Percentiles rank a stretch among this genome's conserved stretches.
Evolutionary conservation across 2,113 vertebrate genomes (phyloP).

Genomic region (Oriolus oriolus): DNA sequence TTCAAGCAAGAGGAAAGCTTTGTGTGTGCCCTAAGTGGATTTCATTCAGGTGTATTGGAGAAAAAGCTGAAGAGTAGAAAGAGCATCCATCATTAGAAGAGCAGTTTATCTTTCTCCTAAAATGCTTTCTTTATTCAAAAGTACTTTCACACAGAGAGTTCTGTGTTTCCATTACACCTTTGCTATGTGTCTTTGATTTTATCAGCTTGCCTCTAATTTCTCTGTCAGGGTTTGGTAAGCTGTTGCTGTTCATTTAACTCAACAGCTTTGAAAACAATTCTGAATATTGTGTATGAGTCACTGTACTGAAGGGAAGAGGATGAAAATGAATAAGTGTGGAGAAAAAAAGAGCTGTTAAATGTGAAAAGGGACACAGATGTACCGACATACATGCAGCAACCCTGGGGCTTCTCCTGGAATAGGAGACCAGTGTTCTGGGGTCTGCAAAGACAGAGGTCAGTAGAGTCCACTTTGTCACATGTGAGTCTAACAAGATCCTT

Average conservation of each 20-base stretch:
- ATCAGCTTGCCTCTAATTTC: constrained; percentile 10
- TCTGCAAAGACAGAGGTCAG: background rate
- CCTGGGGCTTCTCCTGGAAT: background rate
- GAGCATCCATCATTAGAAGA: background rate
- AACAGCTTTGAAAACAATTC: constrained; percentile 4
- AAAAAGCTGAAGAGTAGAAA: background rate
- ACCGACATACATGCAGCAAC: background rate
- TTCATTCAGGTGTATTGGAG: background rate
- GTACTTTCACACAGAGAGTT: background rate
- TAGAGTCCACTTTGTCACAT: rapidly evolving
- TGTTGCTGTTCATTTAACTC: background rate
- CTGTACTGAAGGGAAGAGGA: background rate
- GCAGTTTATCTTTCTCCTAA: background rate
- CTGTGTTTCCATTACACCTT: constrained; percentile 26
- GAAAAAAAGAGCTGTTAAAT: background rate
- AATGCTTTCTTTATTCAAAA: background rate
- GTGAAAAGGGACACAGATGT: background rate
- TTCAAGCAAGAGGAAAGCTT: background rate
- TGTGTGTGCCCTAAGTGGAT: background rate
- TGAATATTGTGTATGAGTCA: background rate
- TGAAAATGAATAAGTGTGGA: background rate
- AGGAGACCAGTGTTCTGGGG: background rate
- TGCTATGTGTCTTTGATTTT: constrained; percentile 9
- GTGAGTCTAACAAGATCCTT: rapidly evolving
- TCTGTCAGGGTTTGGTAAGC: background rate